phyloP scores from a whole-genome alignment of 2,888 invertebrate genomes.

The Atherix ibis region DNA sequence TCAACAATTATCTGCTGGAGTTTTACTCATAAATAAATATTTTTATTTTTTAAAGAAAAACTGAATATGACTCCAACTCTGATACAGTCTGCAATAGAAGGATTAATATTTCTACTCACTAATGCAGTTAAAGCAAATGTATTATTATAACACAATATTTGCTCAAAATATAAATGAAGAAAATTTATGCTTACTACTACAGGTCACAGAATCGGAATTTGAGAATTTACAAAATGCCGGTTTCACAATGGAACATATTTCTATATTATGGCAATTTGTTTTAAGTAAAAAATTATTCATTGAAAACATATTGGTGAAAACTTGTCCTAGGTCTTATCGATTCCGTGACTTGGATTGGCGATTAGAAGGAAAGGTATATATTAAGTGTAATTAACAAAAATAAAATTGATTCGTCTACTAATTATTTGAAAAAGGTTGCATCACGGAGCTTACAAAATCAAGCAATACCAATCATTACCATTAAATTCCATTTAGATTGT shows the following conservation, averaged over 20 bases:
- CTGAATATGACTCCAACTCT: slow-evolving; percentile 34
- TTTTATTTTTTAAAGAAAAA: slow-evolving; percentile 28
- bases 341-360: slow-evolving; percentile 46
- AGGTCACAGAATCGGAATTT: slow-evolving; percentile 16
- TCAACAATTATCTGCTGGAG: background rate
- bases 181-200: no score
- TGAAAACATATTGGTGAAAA: slow-evolving; percentile 26
- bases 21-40: background rate
- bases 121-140: slow-evolving; percentile 56
- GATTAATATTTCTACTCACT: slow-evolving; percentile 53
- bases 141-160: no score
- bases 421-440: slow-evolving; percentile 32
- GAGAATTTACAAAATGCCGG: slow-evolving; percentile 16
- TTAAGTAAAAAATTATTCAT: slow-evolving; percentile 25
- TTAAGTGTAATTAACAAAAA: background rate
- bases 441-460: slow-evolving; percentile 42
- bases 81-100: slow-evolving; percentile 45
- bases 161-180: no score
- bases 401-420: no score
- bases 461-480: slow-evolving; percentile 40
- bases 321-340: slow-evolving; percentile 24
- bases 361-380: slow-evolving; percentile 41
- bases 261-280: slow-evolving; percentile 26
- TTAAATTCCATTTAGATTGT: slow-evolving; percentile 38
- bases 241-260: slow-evolving; percentile 20